phyloP scores from a whole-genome alignment of 2,888 invertebrate species.

The Teinopalpus imperialis region DNA sequence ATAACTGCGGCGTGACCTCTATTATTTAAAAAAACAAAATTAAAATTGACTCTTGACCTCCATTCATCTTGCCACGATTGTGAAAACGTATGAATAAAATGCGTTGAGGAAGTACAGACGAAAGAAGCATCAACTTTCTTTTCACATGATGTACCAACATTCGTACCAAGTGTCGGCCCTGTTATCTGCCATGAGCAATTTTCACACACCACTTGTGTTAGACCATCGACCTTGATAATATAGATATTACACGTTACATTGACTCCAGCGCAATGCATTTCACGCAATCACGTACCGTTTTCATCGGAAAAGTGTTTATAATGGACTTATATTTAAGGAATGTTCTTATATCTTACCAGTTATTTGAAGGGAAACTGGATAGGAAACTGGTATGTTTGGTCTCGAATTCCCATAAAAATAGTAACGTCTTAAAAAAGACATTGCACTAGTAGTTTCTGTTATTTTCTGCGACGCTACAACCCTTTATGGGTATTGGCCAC shows the following conservation, averaged over 20 bases:
- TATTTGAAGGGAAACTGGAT: constrained; percentile 1
- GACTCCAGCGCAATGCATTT: not conserved
- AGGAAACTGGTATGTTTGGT: too few relatives aligned
- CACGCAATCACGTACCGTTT: not conserved
- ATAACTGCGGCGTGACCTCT: too few relatives aligned
- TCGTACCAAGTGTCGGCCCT: constrained; percentile 2
- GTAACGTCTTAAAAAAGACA: too few relatives aligned
- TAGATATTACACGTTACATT: not conserved
- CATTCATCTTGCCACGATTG: too few relatives aligned
- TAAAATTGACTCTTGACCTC: too few relatives aligned
- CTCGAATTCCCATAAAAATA: too few relatives aligned
- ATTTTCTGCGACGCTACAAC: too few relatives aligned
- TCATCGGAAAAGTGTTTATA: not conserved
- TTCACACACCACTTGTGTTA: constrained; percentile 2
- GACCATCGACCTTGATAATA: constrained; percentile 11
- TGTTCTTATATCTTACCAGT: constrained; percentile 1
- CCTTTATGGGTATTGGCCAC: too few relatives aligned
- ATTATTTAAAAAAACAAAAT: too few relatives aligned
- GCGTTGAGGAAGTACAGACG: constrained; percentile 3
- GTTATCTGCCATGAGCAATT: not conserved
- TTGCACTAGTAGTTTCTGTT: too few relatives aligned
- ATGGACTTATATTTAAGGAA: not conserved
- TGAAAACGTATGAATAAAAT: too few relatives aligned
- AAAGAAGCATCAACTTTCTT: constrained; percentile 4
- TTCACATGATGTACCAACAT: constrained; percentile 7